Base-by-base conservation (phyloP, 2,797 vertebrate genomes). In the Scarus forsteni region DNA sequence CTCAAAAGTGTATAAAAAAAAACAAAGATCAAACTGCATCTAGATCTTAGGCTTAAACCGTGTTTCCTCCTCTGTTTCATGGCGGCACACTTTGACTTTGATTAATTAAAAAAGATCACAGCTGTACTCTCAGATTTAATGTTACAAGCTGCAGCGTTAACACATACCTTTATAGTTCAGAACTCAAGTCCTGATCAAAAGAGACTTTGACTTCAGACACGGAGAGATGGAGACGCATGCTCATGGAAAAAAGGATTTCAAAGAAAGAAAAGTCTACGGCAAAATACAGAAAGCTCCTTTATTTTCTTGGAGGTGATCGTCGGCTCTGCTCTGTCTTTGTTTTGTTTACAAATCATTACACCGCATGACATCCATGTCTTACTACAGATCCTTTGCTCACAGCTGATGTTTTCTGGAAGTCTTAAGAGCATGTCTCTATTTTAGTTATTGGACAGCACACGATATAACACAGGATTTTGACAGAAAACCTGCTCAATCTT, bases 21-120 rank as follows among this genome's bases (percentile, higher is more conserved):
- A 71, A 55, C 51, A 7, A 40, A 18, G 18, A 58, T 60, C 49
- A 40, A 68, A 77, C 70, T 56, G 3, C 5, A 6, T 35, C 27
- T 10, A 60, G 13, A 52, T 68, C 34, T 59, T 14, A 10, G 43
- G 45, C 45, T 61, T 38, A 60, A 66, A 75, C 13, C 67, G 62
- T 48, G 46, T 40, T 54, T 14, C 18, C 61, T 44, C 2, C 68
- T 77, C 60, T 75, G 56, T 72, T 79, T 75, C 13, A 71, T 86
- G 57, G 67, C 45, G 62, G 64, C 68, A 27, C 49, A 9, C 34
- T 70, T 58, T 63, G 64, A 49, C 76, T 88, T 66, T 78, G 77
- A 79, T 70, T 83, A 76, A 84, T 89, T 84, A 79, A 71, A 70
- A 50, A 70, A 80, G 61, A 90, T 88, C 79, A 83, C 55, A 85